Conservation (phyloP, 2,113 vertebrate genomes). For the Bufo bufo region DNA sequence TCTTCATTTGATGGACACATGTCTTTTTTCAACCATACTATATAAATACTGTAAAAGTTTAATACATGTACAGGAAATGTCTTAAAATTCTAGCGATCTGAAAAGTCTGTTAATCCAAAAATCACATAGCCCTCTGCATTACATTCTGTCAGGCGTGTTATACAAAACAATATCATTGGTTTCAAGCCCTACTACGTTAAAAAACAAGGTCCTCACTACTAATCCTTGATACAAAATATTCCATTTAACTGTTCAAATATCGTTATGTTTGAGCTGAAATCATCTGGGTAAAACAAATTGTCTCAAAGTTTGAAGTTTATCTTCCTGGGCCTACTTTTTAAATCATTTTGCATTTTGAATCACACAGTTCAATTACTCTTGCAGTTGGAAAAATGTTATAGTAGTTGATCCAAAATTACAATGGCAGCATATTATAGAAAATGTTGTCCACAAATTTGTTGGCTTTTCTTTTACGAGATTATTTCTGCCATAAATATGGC, state of each 20-base stretch:
- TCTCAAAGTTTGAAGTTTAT: slow-evolving; percentile 9
- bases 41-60: not conserved
- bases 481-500: not conserved
- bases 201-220: not conserved
- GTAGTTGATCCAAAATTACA: not conserved
- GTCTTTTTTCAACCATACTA: no score
- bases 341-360: slow-evolving; percentile 26
- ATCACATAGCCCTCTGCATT: not conserved
- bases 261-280: slow-evolving; percentile 26
- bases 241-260: slow-evolving; percentile 33
- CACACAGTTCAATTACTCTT: slow-evolving; percentile 15
- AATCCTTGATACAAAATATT: slow-evolving; percentile 12
- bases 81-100: not conserved
- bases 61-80: not conserved
- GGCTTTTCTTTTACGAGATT: not conserved
- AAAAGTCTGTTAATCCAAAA: not conserved
- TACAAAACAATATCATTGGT: not conserved
- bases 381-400: not conserved
- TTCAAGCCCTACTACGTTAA: slow-evolving; percentile 1
- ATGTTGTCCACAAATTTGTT: not conserved
- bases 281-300: not conserved
- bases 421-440: not conserved
- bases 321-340: not conserved
- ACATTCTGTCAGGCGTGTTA: not conserved
- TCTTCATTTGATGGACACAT: no score